A percentile compares a stretch with the other conserved stretches of the same genome.
phyloP scores from a whole-genome alignment of 2,888 invertebrate species.

The Augochlorella aurata region DNA sequence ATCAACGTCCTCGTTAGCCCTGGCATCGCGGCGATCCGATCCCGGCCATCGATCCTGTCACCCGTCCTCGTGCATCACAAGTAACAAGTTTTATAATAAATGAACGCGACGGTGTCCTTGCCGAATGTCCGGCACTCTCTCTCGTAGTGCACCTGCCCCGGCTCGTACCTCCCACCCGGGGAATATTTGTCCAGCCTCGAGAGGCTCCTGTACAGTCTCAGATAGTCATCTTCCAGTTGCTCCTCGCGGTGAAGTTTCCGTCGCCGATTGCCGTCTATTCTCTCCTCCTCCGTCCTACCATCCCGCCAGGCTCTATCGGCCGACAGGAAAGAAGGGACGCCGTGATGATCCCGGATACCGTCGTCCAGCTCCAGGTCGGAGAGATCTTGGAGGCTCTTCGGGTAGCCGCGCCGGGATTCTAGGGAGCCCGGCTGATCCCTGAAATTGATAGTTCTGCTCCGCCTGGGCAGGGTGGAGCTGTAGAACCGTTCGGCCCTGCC shows the following conservation, averaged over 20 bases:
- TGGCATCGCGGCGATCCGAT: conserved; percentile 20
- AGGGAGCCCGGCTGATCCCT: conserved; percentile 60
- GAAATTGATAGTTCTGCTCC: conserved; percentile 68
- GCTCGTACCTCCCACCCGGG: conserved; percentile 70
- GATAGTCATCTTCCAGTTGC: conserved; percentile 71
- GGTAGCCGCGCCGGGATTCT: conserved; percentile 63
- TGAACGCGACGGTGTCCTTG: conserved; percentile 80
- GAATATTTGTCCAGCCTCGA: conserved; percentile 70
- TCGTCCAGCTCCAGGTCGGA: conserved; percentile 77
- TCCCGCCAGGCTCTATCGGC: conserved; percentile 16
- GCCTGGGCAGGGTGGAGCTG: conserved; percentile 74
- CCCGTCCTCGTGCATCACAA: conserved; percentile 74
- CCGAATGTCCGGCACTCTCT: conserved; percentile 80
- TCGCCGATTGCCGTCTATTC: conserved; percentile 28
- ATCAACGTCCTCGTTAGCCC: conserved; percentile 20
- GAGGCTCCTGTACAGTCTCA: conserved; percentile 71
- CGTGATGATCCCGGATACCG: conserved; percentile 7
- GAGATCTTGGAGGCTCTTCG: conserved; percentile 77
- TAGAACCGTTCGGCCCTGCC: conserved; percentile 58
- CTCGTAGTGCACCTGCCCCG: conserved; percentile 80
- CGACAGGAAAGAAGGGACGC: conserved; percentile 12
- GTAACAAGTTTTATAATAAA: conserved; percentile 81
- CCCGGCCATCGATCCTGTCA: conserved; percentile 13
- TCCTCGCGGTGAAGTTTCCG: conserved; percentile 46
- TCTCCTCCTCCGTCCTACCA: conserved; percentile 26